These are phyloP conservation scores for Aurelia coerulea DNA, from an alignment of 30 jellyfish, hydroid and myxozoan genomes.

Conservation along the genomic window DNA sequence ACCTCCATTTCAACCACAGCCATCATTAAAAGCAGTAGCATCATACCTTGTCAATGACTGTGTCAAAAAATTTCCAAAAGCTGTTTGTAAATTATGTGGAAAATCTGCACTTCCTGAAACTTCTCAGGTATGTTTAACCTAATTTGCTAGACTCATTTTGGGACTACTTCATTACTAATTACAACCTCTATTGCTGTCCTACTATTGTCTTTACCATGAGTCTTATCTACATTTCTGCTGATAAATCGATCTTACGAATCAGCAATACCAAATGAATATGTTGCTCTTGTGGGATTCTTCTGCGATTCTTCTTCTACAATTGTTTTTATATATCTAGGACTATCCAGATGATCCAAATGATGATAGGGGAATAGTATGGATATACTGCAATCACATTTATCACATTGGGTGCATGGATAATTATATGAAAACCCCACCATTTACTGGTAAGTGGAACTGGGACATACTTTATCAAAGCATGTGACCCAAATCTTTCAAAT, in stretches of 20 bases:
- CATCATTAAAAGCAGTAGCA: constrained; percentile 69
- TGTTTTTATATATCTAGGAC: constrained; percentile 8
- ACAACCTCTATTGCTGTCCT: too few species aligned
- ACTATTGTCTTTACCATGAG: too few species aligned
- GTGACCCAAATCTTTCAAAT: too few species aligned
- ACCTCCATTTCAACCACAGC: constrained; percentile 85
- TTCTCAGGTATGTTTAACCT: constrained; percentile 53
- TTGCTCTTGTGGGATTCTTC: too few species aligned
- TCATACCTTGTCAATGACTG: constrained; percentile 66
- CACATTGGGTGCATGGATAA: constrained; percentile 72
- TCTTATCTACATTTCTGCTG: too few species aligned
- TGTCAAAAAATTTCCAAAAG: constrained; percentile 59
- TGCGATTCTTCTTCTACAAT: not conserved
- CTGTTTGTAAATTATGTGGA: constrained; percentile 67
- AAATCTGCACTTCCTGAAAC: constrained; percentile 67
- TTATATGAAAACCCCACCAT: constrained; percentile 89
- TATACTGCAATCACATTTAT: constrained; percentile 80
- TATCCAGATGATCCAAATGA: constrained; percentile 52
- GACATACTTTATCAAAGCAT: not conserved
- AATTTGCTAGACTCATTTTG: too few species aligned
- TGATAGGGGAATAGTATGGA: constrained; percentile 77
- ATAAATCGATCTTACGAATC: too few species aligned
- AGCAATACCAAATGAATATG: too few species aligned
- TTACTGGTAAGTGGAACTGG: constrained; percentile 58
- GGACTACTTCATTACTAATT: too few species aligned